phyloP scores from a whole-genome alignment of 2,888 invertebrate genomes.

The Danaus chrysippus region DNA sequence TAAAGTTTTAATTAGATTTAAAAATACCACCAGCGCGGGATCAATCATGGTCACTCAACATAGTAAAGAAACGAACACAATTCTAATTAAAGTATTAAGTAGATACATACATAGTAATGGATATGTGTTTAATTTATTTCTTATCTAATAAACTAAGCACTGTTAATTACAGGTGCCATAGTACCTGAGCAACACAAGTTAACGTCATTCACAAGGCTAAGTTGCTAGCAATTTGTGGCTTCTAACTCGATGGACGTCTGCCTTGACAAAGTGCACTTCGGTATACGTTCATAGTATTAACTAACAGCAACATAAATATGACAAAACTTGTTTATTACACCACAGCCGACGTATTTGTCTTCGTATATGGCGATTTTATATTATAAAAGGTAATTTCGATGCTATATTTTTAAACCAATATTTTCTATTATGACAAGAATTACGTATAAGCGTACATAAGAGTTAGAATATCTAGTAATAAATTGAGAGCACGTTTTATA shows the following conservation, averaged over 20 bases:
- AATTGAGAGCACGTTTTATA: slow-evolving; percentile 72
- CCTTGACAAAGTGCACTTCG: slow-evolving; percentile 32
- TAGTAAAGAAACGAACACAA: background rate
- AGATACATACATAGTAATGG: too few species aligned
- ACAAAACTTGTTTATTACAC: slow-evolving; percentile 1
- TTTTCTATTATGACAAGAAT: slow-evolving; percentile 3
- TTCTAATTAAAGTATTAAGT: too few species aligned
- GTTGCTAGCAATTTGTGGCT: slow-evolving; percentile 42
- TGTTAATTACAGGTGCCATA: slow-evolving; percentile 5
- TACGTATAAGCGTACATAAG: background rate
- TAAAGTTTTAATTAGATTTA: slow-evolving; percentile 6
- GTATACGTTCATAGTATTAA: slow-evolving; percentile 27
- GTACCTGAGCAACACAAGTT: slow-evolving; percentile 40
- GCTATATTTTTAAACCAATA: background rate
- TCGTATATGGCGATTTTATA: background rate
- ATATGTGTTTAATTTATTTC: too few species aligned
- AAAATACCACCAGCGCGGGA: slow-evolving; percentile 1
- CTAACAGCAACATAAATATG: slow-evolving; percentile 41
- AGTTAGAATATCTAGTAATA: slow-evolving; percentile 43
- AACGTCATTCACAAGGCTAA: slow-evolving; percentile 49
- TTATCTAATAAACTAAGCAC: background rate
- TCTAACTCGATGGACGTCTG: slow-evolving; percentile 34
- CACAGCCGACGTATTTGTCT: background rate
- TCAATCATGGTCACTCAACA: slow-evolving; percentile 1
- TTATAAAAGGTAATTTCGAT: background rate